These are phyloP conservation scores for Notothenia rossii DNA, from an alignment of 2,113 vertebrate species.

Conservation along the genomic window DNA sequence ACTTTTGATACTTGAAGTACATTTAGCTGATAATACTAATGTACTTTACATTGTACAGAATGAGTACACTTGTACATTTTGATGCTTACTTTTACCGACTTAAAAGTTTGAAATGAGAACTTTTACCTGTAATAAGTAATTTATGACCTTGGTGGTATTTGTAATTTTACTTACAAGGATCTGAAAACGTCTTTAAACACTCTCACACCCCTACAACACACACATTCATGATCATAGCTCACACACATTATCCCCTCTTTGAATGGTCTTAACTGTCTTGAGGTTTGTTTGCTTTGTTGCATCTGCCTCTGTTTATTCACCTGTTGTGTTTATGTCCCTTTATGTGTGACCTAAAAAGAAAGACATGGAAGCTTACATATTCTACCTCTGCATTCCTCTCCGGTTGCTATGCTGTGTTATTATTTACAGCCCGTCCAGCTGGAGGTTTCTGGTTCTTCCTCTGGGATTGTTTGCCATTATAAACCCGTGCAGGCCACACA, in stretches of 20 bases:
- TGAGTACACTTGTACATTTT: too few species aligned
- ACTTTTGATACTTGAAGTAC: too few species aligned
- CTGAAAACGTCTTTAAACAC: too few species aligned
- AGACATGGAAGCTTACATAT: not conserved
- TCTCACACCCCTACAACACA: not conserved
- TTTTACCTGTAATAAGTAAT: too few species aligned
- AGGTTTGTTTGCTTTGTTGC: not conserved
- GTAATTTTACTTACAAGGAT: too few species aligned
- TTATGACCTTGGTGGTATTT: too few species aligned
- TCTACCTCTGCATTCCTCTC: slow-evolving; percentile 23
- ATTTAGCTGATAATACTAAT: too few species aligned
- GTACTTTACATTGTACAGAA: too few species aligned
- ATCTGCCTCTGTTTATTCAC: slow-evolving; percentile 1
- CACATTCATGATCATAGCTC: not conserved
- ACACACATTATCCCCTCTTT: not conserved
- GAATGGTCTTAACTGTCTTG: not conserved
- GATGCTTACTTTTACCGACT: too few species aligned
- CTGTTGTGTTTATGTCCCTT: not conserved
- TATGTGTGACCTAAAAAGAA: slow-evolving; percentile 1
- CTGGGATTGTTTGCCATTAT: slow-evolving; percentile 36
- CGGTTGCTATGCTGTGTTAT: slow-evolving; percentile 62
- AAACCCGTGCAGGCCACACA: slow-evolving; percentile 32
- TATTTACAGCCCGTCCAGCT: slow-evolving; percentile 59
- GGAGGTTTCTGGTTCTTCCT: slow-evolving; percentile 45
- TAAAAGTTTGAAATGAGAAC: too few species aligned